Conservation (phyloP, 2,113 vertebrate species). For the Sclerurus mexicanus region DNA sequence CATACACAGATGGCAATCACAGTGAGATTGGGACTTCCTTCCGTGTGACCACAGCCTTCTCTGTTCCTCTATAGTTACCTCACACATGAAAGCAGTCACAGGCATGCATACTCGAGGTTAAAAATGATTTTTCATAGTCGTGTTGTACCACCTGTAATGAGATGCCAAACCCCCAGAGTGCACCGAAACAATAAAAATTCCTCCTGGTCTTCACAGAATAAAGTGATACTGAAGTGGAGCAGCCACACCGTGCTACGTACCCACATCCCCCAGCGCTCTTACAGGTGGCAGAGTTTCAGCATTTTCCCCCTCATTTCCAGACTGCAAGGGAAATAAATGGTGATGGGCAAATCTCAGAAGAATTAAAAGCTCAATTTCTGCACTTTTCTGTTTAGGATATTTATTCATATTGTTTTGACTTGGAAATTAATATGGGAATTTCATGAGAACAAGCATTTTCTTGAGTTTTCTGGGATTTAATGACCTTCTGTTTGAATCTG, state of each 20-base stretch:
- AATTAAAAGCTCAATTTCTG: neutral
- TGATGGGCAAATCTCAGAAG: neutral
- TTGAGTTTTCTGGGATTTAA: slow-evolving; percentile 5
- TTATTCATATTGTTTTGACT: neutral
- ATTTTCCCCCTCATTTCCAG: neutral
- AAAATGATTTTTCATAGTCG: slow-evolving; percentile 7
- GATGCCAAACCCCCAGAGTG: slow-evolving; percentile 27
- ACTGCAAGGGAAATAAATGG: slow-evolving; percentile 2
- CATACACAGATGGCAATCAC: neutral
- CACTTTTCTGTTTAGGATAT: neutral
- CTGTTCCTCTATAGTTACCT: slow-evolving; percentile 17
- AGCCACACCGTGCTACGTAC: neutral
- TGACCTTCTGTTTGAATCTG: neutral
- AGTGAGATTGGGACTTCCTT: slow-evolving; percentile 13
- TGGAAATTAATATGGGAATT: neutral
- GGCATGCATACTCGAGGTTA: neutral
- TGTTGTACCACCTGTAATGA: slow-evolving; percentile 30
- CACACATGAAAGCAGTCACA: slow-evolving; percentile 1
- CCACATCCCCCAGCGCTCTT: neutral
- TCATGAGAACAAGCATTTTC: neutral
- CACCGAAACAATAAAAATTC: slow-evolving; percentile 49
- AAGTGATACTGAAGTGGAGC: neutral
- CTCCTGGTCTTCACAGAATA: neutral
- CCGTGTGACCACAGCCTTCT: neutral
- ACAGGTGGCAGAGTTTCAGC: neutral